Conservation (phyloP, 2,113 vertebrate genomes). For the Malurus cyaneus region DNA sequence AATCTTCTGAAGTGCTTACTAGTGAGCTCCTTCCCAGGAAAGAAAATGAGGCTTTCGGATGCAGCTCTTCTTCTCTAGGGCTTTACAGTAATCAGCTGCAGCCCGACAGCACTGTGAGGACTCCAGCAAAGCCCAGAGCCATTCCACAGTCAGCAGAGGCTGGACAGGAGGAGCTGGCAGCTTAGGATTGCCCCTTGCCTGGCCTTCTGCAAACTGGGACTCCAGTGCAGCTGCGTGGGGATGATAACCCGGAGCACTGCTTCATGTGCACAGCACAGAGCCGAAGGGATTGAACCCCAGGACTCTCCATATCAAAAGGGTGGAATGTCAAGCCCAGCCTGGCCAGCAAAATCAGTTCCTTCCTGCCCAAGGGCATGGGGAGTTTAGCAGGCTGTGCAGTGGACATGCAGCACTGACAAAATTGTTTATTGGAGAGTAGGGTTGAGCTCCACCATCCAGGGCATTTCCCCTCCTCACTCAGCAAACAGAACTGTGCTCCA, state of each 20-base stretch:
- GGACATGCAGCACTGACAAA: neutral
- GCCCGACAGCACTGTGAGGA: accelerated
- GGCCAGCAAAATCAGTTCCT: neutral
- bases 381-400: neutral
- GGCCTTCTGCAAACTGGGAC: neutral
- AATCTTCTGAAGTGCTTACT: neutral
- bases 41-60: neutral
- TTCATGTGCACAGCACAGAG: neutral
- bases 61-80: neutral
- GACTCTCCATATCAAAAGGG: neutral
- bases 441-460: neutral
- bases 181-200: neutral
- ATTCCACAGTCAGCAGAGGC: neutral
- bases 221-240: neutral
- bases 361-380: neutral
- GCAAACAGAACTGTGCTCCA: neutral
- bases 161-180: neutral
- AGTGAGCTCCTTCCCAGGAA: neutral
- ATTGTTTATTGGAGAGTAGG: neutral
- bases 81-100: neutral
- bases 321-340: neutral
- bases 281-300: neutral
- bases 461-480: neutral
- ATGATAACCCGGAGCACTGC: neutral
- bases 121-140: neutral